Base-by-base conservation (phyloP, 1,140 invertebrate species). In the Onthophagus taurus region DNA sequence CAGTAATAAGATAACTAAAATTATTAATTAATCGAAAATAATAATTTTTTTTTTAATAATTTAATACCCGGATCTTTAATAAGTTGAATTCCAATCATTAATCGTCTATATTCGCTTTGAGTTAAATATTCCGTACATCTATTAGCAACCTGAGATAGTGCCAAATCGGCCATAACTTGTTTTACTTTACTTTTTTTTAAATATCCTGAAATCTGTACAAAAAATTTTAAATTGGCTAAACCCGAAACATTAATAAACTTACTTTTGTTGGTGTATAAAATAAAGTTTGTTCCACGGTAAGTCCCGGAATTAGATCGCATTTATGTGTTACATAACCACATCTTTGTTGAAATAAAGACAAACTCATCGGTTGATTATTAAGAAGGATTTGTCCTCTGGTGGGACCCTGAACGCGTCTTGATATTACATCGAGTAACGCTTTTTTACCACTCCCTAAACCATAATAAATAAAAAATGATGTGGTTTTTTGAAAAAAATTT, bases 131-230 rank as follows among this genome's bases (percentile, higher is more conserved):
- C 79, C 1, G 89, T 82, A 33, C 78, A 78, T 54, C 85, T 77
- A 55, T 89, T 82, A 0, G 86, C 81, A 2, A 92, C 81, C 65
- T 90, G 85, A 6, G 85, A 89, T 1, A 95, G 61, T 0, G 89
- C 90, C 45, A 94, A 68, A 63, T 95, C 90, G 0, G 87, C 88
- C 65, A 94, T 71, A 0, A 92, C 86, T 69, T 93, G 89, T 46
- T 78, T 78, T 2, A 80, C 76, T 66, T 78, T 80, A n/a, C 80
- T 78, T 33, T 75, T 76, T 52, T 83, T 80, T 26, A 85, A 64
- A 51, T 82, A 82, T 9, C 78, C 75, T 13, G 76, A 76, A 39
- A 82, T 67, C 81, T 83, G 54, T 9, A 21, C 8, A 17, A 37
- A 20, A 44, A 13, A 26, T 35, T 34, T 35, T 17, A 33, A 8